Conservation (phyloP, 2,113 vertebrate genomes). For the Thomomys bottae region DNA sequence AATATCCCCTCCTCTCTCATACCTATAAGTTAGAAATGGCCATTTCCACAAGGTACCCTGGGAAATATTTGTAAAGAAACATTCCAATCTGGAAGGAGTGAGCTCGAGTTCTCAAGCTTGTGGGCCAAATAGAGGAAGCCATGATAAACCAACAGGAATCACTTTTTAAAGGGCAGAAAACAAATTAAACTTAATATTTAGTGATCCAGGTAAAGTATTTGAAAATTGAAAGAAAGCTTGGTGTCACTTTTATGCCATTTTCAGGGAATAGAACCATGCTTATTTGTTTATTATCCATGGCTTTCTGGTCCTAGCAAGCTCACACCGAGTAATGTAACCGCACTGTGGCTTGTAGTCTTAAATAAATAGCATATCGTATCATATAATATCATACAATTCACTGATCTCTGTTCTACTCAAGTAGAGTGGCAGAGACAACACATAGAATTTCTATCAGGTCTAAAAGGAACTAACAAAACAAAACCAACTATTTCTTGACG, state of each 20-base stretch:
- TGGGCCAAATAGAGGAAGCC: neutral
- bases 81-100: too few relatives aligned
- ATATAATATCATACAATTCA: neutral
- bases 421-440: neutral
- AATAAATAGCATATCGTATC: neutral
- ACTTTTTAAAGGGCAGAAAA: slow-evolving; percentile 27
- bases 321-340: neutral
- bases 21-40: neutral
- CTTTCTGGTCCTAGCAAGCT: neutral
- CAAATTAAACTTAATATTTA: slow-evolving; percentile 44
- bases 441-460: neutral
- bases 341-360: rapidly evolving
- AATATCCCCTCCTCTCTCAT: neutral
- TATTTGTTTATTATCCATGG: neutral
- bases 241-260: neutral
- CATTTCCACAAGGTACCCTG: neutral
- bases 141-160: neutral
- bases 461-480: neutral
- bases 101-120: rapidly evolving
- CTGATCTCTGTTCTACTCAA: neutral
- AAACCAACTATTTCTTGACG: neutral
- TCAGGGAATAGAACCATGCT: neutral
- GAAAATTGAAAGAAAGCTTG: slow-evolving; percentile 28
- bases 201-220: neutral
- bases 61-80: neutral